These are phyloP conservation scores for Eonycteris spelaea DNA, from an alignment of 2,113 vertebrate species.

Conservation along the genomic window DNA sequence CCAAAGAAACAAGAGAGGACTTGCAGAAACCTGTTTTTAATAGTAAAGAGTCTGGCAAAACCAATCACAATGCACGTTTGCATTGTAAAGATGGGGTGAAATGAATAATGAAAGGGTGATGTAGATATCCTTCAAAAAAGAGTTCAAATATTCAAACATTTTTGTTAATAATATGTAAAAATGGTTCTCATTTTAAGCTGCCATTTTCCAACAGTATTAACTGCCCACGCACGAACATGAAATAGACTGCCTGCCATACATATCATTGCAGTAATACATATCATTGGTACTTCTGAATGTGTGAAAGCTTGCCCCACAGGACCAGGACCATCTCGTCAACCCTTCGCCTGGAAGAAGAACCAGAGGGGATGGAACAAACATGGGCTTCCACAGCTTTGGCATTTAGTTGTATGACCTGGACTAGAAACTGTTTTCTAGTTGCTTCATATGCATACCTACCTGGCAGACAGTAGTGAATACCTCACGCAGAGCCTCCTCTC, in stretches of 20 bases:
- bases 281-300: fast-evolving
- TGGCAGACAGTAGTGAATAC: too few species aligned
- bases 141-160: fast-evolving
- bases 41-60: not conserved
- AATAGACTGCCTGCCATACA: fast-evolving
- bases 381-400: not conserved
- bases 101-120: not conserved
- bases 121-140: fast-evolving
- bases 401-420: not conserved
- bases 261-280: fast-evolving
- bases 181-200: not conserved
- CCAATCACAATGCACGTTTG: fast-evolving
- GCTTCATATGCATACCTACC: not conserved
- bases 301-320: not conserved
- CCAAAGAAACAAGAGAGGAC: not conserved
- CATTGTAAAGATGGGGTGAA: not conserved
- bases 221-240: fast-evolving
- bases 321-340: not conserved
- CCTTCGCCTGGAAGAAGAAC: not conserved
- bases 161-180: not conserved
- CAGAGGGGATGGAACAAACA: not conserved
- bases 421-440: not conserved
- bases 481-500: not conserved
- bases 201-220: not conserved
- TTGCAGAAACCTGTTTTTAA: not conserved